Base-by-base conservation (phyloP, 2,113 vertebrate species). In the Bostrychus sinensis region DNA sequence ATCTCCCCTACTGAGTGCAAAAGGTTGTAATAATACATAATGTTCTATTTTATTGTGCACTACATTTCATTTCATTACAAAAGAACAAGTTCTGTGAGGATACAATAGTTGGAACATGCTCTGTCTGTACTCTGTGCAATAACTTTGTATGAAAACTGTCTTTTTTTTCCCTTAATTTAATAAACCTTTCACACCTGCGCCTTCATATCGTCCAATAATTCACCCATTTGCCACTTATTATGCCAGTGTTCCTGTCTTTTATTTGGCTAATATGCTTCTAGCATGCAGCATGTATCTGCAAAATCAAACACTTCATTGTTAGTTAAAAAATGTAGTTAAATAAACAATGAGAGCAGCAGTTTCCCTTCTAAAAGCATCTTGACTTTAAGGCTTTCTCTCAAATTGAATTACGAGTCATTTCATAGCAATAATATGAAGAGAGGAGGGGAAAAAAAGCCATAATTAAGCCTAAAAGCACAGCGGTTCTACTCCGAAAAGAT, bases 361-460 rank as follows among this genome's bases (percentile, higher is more conserved):
- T 51, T 26, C 4, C 17, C 17, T 22, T 36, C 13, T 55, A 23
- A 62, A 17, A 26, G 25, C 13, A 3, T 19, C 56, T 70, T 59
- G 13, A 51, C 48, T 34, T 39, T 39, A 39, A 39, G 37, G 37
- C 37, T 11, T 39, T 55, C n/a, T 62, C 12, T 59, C 7, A 56
- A 48, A 41, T 54, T 5, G 34, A 68, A 74, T 59, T 36, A 37
- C 56, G 22, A 12, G 16, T 23, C 38, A 30, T 26, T 73, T 72
- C 17, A 26, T n/a, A 56, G 38, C 4, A 55, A 69, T 0, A 16
- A 4, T 8, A 30, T 32, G 17, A 28, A 14, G 14, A 46, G 10
- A 43, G 37, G 56, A 5, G n/a, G 36, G 28, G 42, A 25, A n/a
- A 39, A 5, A 48, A 3, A 68, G n/a, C 38, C n/a, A 23, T 30